Evolutionary conservation across 53 echinoderm and acorn worm genomes (phyloP).

Genomic region (Holothuria leucospilota): DNA sequence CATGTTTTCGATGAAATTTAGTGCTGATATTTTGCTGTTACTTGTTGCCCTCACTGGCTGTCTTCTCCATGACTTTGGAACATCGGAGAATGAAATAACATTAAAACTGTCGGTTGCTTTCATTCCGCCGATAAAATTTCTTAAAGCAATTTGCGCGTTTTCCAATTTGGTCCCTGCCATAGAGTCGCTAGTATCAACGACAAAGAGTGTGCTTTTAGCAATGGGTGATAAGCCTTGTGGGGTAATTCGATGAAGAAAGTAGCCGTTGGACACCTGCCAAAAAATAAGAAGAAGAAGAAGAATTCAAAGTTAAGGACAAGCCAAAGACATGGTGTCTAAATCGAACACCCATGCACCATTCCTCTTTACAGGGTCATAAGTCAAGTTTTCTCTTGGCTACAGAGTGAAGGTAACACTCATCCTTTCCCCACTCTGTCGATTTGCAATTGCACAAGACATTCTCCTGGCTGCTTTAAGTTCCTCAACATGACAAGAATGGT

Average conservation of each 20-base stretch:
- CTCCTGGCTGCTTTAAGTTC: no score
- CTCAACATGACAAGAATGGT: no score
- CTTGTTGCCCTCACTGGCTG: neutral
- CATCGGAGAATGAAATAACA: conserved; percentile 36
- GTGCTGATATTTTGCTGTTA: neutral
- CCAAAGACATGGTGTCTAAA: no score
- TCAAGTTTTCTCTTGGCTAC: no score
- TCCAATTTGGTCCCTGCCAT: conserved; percentile 78
- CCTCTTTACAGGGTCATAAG: no score
- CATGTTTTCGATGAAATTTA: neutral
- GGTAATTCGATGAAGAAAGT: conserved; percentile 89
- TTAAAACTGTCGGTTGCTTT: conserved; percentile 8
- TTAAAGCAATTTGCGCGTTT: neutral
- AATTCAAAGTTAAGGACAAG: no score
- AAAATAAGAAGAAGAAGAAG: neutral
- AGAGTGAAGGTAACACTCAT: no score
- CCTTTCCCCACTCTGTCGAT: no score
- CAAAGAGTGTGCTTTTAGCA: conserved; percentile 75
- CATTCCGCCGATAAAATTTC: neutral
- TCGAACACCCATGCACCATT: no score
- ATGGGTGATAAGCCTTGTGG: conserved; percentile 73
- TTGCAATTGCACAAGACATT: no score
- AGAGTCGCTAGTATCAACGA: conserved; percentile 82
- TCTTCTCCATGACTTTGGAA: neutral
- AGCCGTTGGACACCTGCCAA: conserved; percentile 79